Evolutionary conservation across 2,797 vertebrate species (phyloP).

Genomic region (Urophycis tenuis): DNA sequence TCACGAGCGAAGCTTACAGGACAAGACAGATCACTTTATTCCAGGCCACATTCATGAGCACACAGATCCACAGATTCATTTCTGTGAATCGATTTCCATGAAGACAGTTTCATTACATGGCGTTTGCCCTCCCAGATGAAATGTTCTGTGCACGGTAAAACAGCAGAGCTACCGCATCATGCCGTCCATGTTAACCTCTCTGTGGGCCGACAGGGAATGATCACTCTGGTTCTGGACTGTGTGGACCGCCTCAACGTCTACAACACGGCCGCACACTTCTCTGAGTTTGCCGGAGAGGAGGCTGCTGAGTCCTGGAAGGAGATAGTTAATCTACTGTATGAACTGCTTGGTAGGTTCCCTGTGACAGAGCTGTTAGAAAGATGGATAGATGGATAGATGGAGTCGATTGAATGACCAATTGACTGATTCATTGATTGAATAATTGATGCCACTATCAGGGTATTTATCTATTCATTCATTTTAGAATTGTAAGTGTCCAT

Average conservation of each 20-base stretch:
- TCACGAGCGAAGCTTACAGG: too few species aligned
- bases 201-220: slow-evolving; percentile 76
- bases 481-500: neutral
- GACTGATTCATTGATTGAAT: neutral
- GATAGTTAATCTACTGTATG: slow-evolving; percentile 89
- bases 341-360: slow-evolving; percentile 78
- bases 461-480: neutral
- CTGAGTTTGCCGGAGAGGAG: slow-evolving; percentile 88
- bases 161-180: neutral
- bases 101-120: neutral
- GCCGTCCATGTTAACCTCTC: neutral
- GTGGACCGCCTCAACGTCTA: slow-evolving; percentile 90
- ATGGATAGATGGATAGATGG: neutral
- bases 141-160: neutral
- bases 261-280: slow-evolving; percentile 89
- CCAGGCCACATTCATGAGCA: too few species aligned
- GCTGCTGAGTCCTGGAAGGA: slow-evolving; percentile 92
- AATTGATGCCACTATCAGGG: too few species aligned
- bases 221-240: slow-evolving; percentile 85
- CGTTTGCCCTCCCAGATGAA: neutral
- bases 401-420: neutral
- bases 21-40: too few species aligned
- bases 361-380: neutral
- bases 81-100: neutral
- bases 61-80: too few species aligned